phyloP scores from a whole-genome alignment of 2,797 vertebrate species.

The Typhlichthys eigenmanni region DNA sequence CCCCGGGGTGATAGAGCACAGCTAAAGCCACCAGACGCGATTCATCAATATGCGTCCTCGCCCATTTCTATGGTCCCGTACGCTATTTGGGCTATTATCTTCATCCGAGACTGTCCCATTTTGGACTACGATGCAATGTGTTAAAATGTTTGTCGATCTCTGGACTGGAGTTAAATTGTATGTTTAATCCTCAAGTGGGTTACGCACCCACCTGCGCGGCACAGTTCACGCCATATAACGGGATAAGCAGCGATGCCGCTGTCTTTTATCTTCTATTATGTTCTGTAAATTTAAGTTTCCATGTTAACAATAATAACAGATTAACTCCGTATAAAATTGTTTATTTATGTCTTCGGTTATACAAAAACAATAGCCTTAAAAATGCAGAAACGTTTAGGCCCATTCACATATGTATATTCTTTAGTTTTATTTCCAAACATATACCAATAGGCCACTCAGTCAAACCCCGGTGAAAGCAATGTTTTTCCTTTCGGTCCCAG shows the following conservation, averaged over 20 bases:
- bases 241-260: too few relatives aligned
- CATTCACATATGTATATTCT: slow-evolving; percentile 5
- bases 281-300: too few relatives aligned
- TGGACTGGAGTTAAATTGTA: not conserved
- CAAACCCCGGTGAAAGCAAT: slow-evolving; percentile 50
- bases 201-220: slow-evolving; percentile 76
- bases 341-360: too few relatives aligned
- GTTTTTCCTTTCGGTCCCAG: slow-evolving; percentile 41
- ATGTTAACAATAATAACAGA: too few relatives aligned
- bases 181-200: slow-evolving; percentile 9
- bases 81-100: slow-evolving; percentile 10
- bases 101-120: slow-evolving; percentile 8
- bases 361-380: not conserved
- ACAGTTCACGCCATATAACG: not conserved
- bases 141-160: not conserved
- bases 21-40: slow-evolving; percentile 36
- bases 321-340: too few relatives aligned
- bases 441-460: slow-evolving; percentile 16
- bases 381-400: slow-evolving; percentile 3
- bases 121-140: not conserved
- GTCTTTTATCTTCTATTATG: too few relatives aligned
- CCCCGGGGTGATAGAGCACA: slow-evolving; percentile 60
- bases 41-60: slow-evolving; percentile 51
- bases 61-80: slow-evolving; percentile 18
- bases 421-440: slow-evolving; percentile 12